Base-by-base conservation (phyloP, 2,888 invertebrate genomes). In the Schrankia costaestrigalis region DNA sequence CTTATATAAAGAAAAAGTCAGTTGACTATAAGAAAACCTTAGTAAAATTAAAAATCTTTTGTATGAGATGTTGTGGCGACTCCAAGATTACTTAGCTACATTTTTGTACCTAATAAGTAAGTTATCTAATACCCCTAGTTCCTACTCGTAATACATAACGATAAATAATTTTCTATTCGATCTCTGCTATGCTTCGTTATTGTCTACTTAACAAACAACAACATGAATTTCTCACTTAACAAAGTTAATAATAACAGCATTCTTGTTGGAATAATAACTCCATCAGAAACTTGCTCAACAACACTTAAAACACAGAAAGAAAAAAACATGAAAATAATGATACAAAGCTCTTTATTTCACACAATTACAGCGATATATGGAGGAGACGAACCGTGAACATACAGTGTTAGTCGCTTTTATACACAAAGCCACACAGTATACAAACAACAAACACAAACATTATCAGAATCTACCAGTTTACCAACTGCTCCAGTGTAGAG, bases 271-370 rank as follows among this genome's bases (percentile, higher is more conserved):
- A 49, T 44, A 54, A 56, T 56, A 51, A 63, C 47, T 46, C 35
- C 37, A 44, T 30, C 45, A 44, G 51, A 46, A 53, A 48, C 45
- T 34, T 40, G 38, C 36, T 46, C 52, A 61, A 60, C 41, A 51
- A 35, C 48, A 44, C 46, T 54, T 51, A 33, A 14, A n/a, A n/a
- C 2, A 11, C 31, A 45, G 54, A 50, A 57, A 52, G 53, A 54
- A 61, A 58, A 61, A 62, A 54, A 49, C 58, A 63, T 70, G 72
- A 75, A 75, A 82, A 79, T 76, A 77, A 80, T 77, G 72, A 78
- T 71, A 78, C 78, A 73, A 74, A 78, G 73, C 80, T 74, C 76
- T 81, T 80, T 79, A 80, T 78, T 82, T 80, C 78, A 73, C 78
- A 81, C 82, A 82, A 82, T 82, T 83, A 80, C 75, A 61, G 64